Percentiles rank a stretch among this genome's conserved stretches.
phyloP scores from a whole-genome alignment of 2,113 vertebrate genomes.

The Pseudorasbora parva region DNA sequence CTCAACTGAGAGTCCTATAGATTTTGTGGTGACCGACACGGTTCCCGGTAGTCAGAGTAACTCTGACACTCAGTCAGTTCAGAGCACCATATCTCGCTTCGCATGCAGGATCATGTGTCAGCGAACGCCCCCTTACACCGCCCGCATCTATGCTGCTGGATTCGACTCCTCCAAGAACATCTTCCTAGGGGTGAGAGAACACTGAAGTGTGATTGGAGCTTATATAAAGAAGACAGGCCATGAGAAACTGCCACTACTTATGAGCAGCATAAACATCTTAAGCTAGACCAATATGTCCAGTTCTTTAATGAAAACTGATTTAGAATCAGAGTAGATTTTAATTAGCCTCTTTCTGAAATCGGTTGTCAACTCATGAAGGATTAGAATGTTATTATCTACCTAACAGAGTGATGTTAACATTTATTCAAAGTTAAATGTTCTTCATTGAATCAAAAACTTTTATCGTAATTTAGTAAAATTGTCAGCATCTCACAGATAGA shows the following conservation, averaged over 20 bases:
- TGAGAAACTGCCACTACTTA: not conserved
- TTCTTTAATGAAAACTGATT: not conserved
- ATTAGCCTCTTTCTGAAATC: not conserved
- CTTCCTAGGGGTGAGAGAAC: conserved; percentile 91
- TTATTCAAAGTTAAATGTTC: not conserved
- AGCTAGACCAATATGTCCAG: not conserved
- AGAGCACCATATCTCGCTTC: conserved; percentile 98
- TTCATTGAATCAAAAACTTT: not conserved
- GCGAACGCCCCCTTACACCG: conserved; percentile 91
- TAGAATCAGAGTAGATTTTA: not conserved
- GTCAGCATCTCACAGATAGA: no score
- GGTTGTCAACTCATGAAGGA: not conserved
- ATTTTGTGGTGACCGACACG: conserved; percentile 98
- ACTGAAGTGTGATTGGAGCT: not conserved
- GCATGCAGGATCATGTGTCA: conserved; percentile 98
- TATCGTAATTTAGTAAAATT: no score
- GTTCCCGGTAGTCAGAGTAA: conserved; percentile 95
- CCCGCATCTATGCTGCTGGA: conserved; percentile 96
- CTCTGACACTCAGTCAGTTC: conserved; percentile 92
- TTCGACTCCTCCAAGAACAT: conserved; percentile 99
- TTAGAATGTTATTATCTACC: not conserved
- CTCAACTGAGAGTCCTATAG: conserved; percentile 96
- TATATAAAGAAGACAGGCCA: not conserved
- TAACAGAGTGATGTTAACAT: not conserved
- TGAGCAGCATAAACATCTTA: not conserved